These are phyloP conservation scores for Drosophila cognata DNA, from an alignment of 2,888 invertebrate species.

Conservation along the genomic window DNA sequence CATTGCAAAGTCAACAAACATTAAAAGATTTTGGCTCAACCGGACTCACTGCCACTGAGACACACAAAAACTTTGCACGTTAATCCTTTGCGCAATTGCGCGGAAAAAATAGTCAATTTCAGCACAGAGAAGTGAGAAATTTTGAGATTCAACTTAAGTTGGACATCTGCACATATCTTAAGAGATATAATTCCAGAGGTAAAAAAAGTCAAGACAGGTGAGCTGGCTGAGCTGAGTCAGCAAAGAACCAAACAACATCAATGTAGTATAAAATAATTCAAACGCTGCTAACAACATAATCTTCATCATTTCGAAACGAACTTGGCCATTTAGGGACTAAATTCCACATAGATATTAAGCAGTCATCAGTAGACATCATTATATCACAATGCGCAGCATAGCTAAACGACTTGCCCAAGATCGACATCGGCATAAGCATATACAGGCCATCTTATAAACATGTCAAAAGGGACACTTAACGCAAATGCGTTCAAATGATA, in stretches of 20 bases:
- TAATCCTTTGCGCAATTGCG: conserved; percentile 62
- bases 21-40: conserved; percentile 36
- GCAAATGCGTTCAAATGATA: conserved; percentile 79
- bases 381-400: conserved; percentile 8
- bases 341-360: conserved; percentile 8
- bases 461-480: conserved; percentile 81
- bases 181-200: background rate
- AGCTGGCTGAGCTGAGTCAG: background rate
- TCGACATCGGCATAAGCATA: conserved; percentile 36
- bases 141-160: background rate
- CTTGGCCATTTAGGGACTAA: background rate
- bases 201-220: background rate
- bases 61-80: conserved; percentile 56
- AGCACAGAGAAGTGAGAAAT: conserved; percentile 24
- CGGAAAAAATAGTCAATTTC: conserved; percentile 49
- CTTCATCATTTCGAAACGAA: background rate
- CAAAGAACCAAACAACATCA: background rate
- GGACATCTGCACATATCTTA: background rate
- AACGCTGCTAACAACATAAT: background rate
- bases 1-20: conserved; percentile 41
- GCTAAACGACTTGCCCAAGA: conserved; percentile 17
- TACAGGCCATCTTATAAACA: conserved; percentile 73
- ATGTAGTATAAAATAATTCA: background rate
- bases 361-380: conserved; percentile 39
- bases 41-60: conserved; percentile 11